Evolutionary conservation across 2,113 vertebrate species (phyloP).

Genomic region (Psephotus haematonotus): DNA sequence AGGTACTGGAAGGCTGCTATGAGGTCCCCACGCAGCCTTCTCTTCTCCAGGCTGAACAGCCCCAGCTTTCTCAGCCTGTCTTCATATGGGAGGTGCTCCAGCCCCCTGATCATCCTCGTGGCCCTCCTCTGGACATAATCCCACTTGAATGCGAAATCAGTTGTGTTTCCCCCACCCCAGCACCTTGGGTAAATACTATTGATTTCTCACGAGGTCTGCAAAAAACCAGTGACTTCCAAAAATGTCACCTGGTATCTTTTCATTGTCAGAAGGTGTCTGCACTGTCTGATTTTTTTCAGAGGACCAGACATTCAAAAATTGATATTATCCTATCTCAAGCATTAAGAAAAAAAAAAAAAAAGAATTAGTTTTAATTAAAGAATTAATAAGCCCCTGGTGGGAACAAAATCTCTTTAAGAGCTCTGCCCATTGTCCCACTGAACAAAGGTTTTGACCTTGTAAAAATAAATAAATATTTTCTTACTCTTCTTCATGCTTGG

Average conservation of each 20-base stretch:
- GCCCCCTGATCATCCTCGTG: too few relatives aligned
- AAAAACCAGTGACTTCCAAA: not conserved
- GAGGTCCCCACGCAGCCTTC: too few relatives aligned
- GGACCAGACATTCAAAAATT: not conserved
- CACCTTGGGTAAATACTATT: not conserved
- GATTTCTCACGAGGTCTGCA: not conserved
- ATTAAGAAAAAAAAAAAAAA: not conserved
- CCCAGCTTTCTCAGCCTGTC: too few relatives aligned
- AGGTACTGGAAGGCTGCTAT: too few relatives aligned
- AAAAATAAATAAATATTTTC: not conserved
- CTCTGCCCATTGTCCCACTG: fast-evolving
- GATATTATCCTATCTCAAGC: not conserved
- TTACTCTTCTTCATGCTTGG: not conserved
- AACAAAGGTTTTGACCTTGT: not conserved
- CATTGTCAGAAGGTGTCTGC: not conserved
- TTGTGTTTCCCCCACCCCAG: not conserved
- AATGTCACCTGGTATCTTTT: not conserved
- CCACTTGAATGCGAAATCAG: not conserved
- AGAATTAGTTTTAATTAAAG: not conserved
- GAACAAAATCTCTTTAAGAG: not conserved
- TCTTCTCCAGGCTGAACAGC: too few relatives aligned
- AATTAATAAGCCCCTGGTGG: not conserved
- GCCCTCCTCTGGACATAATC: not conserved
- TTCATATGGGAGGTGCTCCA: too few relatives aligned
- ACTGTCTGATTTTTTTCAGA: not conserved